Evolutionary conservation across 2,888 invertebrate genomes (phyloP).

Genomic region (Ephialtes manifestator): DNA sequence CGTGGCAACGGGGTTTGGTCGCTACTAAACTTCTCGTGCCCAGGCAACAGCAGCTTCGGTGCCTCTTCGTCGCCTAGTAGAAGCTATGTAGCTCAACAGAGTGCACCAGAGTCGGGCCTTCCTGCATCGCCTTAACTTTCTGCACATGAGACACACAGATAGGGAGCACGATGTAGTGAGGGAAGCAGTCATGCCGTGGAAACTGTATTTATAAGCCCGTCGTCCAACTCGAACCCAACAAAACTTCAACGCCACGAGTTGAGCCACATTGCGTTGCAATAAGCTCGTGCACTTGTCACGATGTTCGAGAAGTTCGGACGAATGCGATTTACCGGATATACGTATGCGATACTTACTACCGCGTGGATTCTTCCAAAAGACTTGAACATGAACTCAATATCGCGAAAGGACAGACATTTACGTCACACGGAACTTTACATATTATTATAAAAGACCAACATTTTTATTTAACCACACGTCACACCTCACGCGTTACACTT

Average conservation of each 20-base stretch:
- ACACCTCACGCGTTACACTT: too few species aligned
- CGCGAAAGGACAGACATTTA: conserved; percentile 5
- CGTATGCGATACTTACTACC: conserved; percentile 39
- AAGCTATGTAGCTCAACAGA: conserved; percentile 12
- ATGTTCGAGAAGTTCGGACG: conserved; percentile 51
- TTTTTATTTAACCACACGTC: too few species aligned
- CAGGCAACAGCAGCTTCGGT: conserved; percentile 41
- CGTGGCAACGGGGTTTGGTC: conserved; percentile 49
- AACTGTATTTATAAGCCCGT: conserved; percentile 63
- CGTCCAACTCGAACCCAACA: conserved; percentile 46
- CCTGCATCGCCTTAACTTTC: conserved; percentile 53
- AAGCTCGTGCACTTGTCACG: conserved; percentile 59
- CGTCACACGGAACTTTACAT: too few species aligned
- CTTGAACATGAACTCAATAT: conserved; percentile 36
- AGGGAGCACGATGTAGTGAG: conserved; percentile 1
- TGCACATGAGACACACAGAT: conserved; percentile 27
- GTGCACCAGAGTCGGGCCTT: conserved; percentile 40
- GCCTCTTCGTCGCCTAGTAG: conserved; percentile 53
- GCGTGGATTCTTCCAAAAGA: conserved; percentile 10
- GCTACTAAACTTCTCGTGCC: conserved; percentile 54
- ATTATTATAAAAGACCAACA: too few species aligned
- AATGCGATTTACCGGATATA: conserved; percentile 28
- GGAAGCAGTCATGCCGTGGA: conserved; percentile 16
- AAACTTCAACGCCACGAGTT: conserved; percentile 46
- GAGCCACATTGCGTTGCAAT: conserved; percentile 51